Percentiles rank a stretch among this genome's conserved stretches.
These are phyloP conservation scores for Altica lythri DNA, from an alignment of 2,888 invertebrate species.

Conservation along the genomic window DNA sequence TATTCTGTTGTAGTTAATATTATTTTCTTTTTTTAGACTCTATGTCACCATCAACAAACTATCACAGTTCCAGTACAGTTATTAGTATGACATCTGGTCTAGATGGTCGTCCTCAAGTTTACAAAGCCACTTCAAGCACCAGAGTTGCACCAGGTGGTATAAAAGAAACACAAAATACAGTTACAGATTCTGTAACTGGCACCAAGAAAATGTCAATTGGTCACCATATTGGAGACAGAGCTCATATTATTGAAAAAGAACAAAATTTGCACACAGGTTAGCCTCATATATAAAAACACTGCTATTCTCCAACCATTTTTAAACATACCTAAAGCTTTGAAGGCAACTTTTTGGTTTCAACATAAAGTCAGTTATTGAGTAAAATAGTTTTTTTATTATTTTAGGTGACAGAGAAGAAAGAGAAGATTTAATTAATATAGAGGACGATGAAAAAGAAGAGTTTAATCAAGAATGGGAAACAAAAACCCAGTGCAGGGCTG, in stretches of 20 bases:
- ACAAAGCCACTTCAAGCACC: conserved; percentile 84
- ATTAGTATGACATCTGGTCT: conserved; percentile 82
- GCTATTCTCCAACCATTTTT: no score
- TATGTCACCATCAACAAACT: conserved; percentile 60
- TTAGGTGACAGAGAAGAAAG: conserved; percentile 85
- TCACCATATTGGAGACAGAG: conserved; percentile 91
- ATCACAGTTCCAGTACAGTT: conserved; percentile 81
- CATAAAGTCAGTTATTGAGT: no score
- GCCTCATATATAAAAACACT: no score
- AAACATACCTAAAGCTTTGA: no score
- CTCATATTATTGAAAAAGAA: conserved; percentile 88
- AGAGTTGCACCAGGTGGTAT: conserved; percentile 83
- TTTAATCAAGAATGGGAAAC: conserved; percentile 74
- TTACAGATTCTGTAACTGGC: conserved; percentile 83
- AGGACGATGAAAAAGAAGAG: conserved; percentile 87
- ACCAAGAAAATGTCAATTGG: conserved; percentile 93
- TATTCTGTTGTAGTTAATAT: no score
- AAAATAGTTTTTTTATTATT: neutral
- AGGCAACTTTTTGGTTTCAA: no score
- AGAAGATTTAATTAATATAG: conserved; percentile 92
- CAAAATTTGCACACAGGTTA: conserved; percentile 73
- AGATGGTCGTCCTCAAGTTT: conserved; percentile 61
- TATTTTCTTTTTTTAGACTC: conserved; percentile 31
- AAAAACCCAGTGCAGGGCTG: conserved; percentile 52
- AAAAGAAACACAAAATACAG: conserved; percentile 84